Evolutionary conservation across 2,888 invertebrate genomes (phyloP), one percentile per base, ranked within the genome.

Genomic region (Mantis religiosa): DNA sequence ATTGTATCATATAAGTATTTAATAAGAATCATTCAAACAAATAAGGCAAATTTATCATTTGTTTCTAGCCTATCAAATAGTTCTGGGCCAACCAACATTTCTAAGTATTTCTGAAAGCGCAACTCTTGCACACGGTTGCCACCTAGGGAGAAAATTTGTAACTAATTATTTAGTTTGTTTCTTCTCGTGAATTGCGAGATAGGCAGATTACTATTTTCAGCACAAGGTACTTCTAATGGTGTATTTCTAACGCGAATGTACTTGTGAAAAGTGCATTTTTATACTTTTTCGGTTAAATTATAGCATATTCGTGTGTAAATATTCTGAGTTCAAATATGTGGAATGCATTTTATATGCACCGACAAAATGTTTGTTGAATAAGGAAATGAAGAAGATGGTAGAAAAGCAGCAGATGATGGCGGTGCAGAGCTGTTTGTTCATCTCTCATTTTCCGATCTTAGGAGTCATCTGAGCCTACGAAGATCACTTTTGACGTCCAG

Each of bases 191-290:
- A 91, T 91, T 89, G 89, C 91, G 91, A 91, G 91, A 92, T 91
- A 91, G 91, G 91, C 91, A 91, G 91, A 91, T 91, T 91, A 91
- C 91, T 91, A 92, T 92, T 91, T 92, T 91, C 91, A 91, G 91
- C 90, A 90, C 91, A 91, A 90, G 91, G 91, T 90, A 90, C 89
- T 89, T 90, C 90, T 91, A 90, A 90, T 89, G 90, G 90, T 90
- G 89, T 89, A 89, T 90, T 90, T 90, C 88, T 34, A 88, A 87
- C 87, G 87, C 89, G 89, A 30, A 87, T 82, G 88, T 83, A 30
- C 85, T 89, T 84, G 83, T 84, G 82, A 87, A 88, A 89, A 89
- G 54, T 85, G 85, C 54, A 83, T 47, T 88, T 88, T 84, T 83
- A 83, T 88, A 85, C 85, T 28, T 87, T 85, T 82, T 87, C 83